Percentiles rank a stretch among this genome's conserved stretches.
phyloP scores from a whole-genome alignment of 2,113 vertebrate genomes.

The Bombycilla garrulus region DNA sequence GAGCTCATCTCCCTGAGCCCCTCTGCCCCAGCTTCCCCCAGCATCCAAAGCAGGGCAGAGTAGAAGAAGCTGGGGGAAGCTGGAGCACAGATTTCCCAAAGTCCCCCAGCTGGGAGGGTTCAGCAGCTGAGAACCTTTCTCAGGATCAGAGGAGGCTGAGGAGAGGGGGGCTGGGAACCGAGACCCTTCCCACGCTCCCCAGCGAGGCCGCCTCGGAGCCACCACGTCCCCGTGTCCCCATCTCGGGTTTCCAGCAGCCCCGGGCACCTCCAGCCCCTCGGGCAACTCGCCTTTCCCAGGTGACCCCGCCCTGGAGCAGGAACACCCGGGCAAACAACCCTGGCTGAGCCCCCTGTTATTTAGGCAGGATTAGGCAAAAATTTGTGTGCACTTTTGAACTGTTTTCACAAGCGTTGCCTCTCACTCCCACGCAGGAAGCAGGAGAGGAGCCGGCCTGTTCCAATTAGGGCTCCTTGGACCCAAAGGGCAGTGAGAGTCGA shows the following conservation, averaged over 20 bases:
- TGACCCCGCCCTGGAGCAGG: neutral
- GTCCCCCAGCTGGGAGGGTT: neutral
- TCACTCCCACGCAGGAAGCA: slow-evolving; percentile 80
- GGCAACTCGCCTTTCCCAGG: neutral
- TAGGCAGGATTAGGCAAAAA: slow-evolving; percentile 77
- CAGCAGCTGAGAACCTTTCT: slow-evolving; percentile 6
- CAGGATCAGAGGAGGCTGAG: neutral
- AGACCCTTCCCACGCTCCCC: slow-evolving; percentile 57
- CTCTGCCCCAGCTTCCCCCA: neutral
- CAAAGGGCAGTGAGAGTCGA: neutral
- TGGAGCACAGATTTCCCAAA: neutral
- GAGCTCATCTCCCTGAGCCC: neutral
- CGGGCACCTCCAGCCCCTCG: neutral
- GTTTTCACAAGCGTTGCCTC: slow-evolving; percentile 78
- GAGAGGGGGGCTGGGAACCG: neutral
- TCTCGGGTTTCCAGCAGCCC: neutral
- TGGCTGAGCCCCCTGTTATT: slow-evolving; percentile 70
- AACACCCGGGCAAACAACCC: slow-evolving; percentile 50
- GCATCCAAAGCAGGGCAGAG: neutral
- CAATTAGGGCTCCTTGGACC: slow-evolving; percentile 32
- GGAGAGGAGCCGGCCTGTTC: slow-evolving; percentile 70
- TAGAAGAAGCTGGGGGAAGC: neutral
- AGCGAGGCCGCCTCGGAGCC: rapidly evolving
- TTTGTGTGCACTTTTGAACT: slow-evolving; percentile 84
- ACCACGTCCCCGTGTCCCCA: neutral